Evolutionary conservation across 2,797 vertebrate species (phyloP).

Genomic region (Xenentodon cancila): DNA sequence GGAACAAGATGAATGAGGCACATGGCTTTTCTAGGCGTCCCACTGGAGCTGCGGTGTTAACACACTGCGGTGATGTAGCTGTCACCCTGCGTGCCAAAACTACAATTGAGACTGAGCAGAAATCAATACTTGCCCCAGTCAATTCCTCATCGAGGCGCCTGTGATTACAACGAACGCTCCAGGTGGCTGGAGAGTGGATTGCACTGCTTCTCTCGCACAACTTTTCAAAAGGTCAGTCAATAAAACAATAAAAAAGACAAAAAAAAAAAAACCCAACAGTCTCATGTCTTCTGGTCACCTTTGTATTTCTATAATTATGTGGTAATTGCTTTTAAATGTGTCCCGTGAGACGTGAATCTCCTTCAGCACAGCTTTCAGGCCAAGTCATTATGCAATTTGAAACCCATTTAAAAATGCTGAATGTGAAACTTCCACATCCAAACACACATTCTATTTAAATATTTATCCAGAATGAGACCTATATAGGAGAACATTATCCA

Average conservation of each 20-base stretch:
- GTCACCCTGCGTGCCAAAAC: slow-evolving; percentile 28
- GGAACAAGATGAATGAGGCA: slow-evolving; percentile 34
- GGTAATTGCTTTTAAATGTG: slow-evolving; percentile 39
- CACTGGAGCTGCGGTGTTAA: slow-evolving; percentile 33
- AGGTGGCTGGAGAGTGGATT: slow-evolving; percentile 42
- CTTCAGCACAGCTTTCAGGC: background rate
- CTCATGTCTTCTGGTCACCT: slow-evolving; percentile 22
- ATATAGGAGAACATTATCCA: slow-evolving; percentile 4
- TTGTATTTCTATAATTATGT: slow-evolving; percentile 38
- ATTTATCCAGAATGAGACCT: slow-evolving; percentile 2
- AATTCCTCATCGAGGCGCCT: slow-evolving; percentile 29
- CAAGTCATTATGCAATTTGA: slow-evolving; percentile 5
- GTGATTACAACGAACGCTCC: slow-evolving; percentile 49
- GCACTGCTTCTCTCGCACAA: slow-evolving; percentile 19
- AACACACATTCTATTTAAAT: background rate
- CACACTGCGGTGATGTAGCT: slow-evolving; percentile 34
- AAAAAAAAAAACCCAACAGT: slow-evolving; percentile 3
- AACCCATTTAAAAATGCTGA: background rate
- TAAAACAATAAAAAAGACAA: background rate
- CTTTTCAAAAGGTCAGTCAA: slow-evolving; percentile 52
- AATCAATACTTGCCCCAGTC: slow-evolving; percentile 50
- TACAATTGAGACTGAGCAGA: slow-evolving; percentile 40
- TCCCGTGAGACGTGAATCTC: slow-evolving; percentile 5
- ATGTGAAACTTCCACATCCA: background rate
- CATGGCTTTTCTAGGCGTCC: slow-evolving; percentile 18